Percentiles rank a stretch among this genome's conserved stretches.
These are phyloP conservation scores for Esox niger DNA, from an alignment of 2,113 vertebrate genomes.

Conservation along the genomic window DNA sequence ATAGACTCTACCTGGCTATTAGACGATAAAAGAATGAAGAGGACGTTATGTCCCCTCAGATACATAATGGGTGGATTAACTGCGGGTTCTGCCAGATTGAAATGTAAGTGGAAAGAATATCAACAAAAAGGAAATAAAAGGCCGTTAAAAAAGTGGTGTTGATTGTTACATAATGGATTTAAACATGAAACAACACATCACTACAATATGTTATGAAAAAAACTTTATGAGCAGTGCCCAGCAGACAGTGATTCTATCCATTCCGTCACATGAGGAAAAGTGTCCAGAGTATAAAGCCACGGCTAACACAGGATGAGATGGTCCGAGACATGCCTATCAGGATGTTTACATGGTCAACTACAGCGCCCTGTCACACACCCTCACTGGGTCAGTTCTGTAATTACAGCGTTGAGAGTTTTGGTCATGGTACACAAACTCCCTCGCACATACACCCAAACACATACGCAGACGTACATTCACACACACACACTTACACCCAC, in stretches of 20 bases:
- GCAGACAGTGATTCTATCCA: background rate
- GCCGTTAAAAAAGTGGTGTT: background rate
- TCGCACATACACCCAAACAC: slow-evolving; percentile 10
- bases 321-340: background rate
- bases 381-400: background rate
- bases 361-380: background rate
- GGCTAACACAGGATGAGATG: background rate
- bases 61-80: background rate
- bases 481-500: slow-evolving; percentile 24
- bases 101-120: background rate
- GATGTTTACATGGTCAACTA: no score
- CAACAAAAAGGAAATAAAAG: slow-evolving; percentile 2
- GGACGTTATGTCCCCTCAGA: no score
- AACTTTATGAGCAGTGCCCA: background rate
- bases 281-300: background rate
- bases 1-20: background rate
- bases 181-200: background rate
- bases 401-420: background rate
- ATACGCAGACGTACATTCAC: slow-evolving; percentile 32
- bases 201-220: background rate
- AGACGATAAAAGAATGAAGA: no score
- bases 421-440: background rate
- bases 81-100: background rate
- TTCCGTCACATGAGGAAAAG: background rate
- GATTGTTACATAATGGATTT: background rate